phyloP scores from a whole-genome alignment of 2,113 vertebrate species.

The Petrocephalus zakoni region DNA sequence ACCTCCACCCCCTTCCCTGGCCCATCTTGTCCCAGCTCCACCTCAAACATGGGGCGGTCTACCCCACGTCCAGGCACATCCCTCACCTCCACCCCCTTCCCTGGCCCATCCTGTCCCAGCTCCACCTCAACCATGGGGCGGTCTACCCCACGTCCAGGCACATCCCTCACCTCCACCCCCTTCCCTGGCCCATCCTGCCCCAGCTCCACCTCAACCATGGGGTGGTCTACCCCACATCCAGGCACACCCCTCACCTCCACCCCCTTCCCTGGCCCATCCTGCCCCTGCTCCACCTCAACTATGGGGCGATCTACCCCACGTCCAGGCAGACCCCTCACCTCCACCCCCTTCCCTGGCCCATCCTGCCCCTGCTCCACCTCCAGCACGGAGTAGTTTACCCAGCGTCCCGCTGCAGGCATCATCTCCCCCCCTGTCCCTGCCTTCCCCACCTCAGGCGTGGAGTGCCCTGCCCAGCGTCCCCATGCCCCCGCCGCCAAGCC shows the following conservation, averaged over 20 bases:
- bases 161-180: neutral
- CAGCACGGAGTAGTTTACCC: too few species aligned
- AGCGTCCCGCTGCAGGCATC: conserved; percentile 28
- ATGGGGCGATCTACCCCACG: conserved; percentile 19
- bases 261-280: conserved; percentile 23
- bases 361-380: conserved; percentile 52
- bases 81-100: neutral
- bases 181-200: conserved; percentile 35
- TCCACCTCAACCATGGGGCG: conserved; percentile 47
- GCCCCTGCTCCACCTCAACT: conserved; percentile 55
- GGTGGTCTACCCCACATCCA: conserved; percentile 17
- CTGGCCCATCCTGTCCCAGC: conserved; percentile 40
- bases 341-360: conserved; percentile 4
- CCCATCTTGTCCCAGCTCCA: conserved; percentile 47
- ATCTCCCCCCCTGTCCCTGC: neutral
- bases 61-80: conserved; percentile 21
- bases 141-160: conserved; percentile 23
- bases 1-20: neutral
- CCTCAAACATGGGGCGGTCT: conserved; percentile 48
- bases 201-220: conserved; percentile 52
- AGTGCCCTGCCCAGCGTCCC: conserved; percentile 28
- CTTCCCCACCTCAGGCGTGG: conserved; percentile 53
- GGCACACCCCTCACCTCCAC: neutral
- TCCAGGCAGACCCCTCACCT: too few species aligned
- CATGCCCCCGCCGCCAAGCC: conserved; percentile 12